Conservation (phyloP, 1,140 invertebrate genomes). For the Drosophila truncata region DNA sequence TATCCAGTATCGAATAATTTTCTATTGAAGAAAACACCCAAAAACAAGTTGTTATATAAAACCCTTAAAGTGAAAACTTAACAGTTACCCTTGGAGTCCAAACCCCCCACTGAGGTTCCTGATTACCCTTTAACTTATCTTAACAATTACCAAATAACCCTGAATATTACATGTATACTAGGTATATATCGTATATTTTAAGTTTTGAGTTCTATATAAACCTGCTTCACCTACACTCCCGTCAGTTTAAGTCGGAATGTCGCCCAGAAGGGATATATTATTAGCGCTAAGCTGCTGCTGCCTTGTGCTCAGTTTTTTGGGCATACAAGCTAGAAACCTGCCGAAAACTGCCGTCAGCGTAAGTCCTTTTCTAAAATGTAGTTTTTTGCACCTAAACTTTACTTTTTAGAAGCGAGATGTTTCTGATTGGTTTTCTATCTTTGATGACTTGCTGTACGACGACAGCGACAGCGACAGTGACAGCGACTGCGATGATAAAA, state of each 20-base stretch:
- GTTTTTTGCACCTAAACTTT: no score
- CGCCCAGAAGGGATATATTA: constrained; percentile 31
- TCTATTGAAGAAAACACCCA: no score
- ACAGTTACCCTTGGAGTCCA: no score
- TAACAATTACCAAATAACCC: not conserved
- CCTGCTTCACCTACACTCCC: not conserved
- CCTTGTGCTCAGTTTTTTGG: constrained; percentile 16
- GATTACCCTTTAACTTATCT: not conserved
- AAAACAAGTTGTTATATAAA: no score
- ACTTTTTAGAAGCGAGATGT: constrained; percentile 33
- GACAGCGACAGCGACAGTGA: constrained; percentile 1
- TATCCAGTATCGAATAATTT: no score
- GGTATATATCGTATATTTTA: constrained; percentile 4
- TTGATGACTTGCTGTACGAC: constrained; percentile 25
- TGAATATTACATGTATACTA: constrained; percentile 4
- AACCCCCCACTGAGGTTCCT: not conserved
- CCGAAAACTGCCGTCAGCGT: constrained; percentile 26
- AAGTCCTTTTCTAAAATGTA: not conserved
- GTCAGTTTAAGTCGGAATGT: constrained; percentile 59
- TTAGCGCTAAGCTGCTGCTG: constrained; percentile 22
- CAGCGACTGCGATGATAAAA: constrained; percentile 16
- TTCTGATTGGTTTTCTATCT: constrained; percentile 45
- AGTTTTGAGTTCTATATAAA: constrained; percentile 53
- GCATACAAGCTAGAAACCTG: constrained; percentile 17
- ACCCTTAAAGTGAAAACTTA: no score